A percentile compares a stretch with the other conserved stretches of the same genome.
Conservation (phyloP, 2,888 invertebrate species). For the Pollenia labialis region DNA sequence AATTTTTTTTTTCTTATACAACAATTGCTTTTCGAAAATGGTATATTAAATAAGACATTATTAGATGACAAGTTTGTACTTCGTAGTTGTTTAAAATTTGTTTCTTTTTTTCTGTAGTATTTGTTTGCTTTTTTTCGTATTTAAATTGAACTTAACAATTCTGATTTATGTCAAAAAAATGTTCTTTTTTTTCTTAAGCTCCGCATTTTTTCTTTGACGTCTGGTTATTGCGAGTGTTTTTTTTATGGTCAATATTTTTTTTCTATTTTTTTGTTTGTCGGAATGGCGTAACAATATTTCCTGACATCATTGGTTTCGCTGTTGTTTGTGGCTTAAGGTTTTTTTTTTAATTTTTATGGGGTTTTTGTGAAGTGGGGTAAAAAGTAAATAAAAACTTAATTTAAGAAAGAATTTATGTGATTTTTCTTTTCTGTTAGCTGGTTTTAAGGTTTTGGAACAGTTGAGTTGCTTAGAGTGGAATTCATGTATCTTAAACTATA, state of each 20-base stretch:
- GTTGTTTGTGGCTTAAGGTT: conserved; percentile 12
- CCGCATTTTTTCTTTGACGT: conserved; percentile 1
- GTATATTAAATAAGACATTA: conserved; percentile 33
- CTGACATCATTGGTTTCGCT: conserved; percentile 48
- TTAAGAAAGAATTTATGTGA: conserved; percentile 2
- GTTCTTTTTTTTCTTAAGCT: conserved; percentile 19
- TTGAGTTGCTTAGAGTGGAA: neutral
- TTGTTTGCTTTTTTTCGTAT: neutral
- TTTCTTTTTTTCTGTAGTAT: neutral
- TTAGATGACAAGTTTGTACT: conserved; percentile 25
- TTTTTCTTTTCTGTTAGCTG: neutral
- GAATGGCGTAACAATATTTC: conserved; percentile 32
- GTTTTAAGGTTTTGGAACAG: neutral
- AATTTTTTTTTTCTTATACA: neutral
- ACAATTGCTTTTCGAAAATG: neutral
- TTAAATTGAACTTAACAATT: conserved; percentile 48
- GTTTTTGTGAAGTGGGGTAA: neutral
- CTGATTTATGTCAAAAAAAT: conserved; percentile 47
- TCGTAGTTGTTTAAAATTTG: neutral
- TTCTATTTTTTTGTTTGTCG: neutral
- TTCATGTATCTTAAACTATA: neutral
- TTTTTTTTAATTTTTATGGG: neutral
- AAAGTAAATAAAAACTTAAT: conserved; percentile 12
- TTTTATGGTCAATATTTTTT: conserved; percentile 39
- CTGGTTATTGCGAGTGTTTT: neutral